These are phyloP conservation scores for Puma concolor DNA, from an alignment of 2,113 vertebrate genomes.

Conservation along the genomic window DNA sequence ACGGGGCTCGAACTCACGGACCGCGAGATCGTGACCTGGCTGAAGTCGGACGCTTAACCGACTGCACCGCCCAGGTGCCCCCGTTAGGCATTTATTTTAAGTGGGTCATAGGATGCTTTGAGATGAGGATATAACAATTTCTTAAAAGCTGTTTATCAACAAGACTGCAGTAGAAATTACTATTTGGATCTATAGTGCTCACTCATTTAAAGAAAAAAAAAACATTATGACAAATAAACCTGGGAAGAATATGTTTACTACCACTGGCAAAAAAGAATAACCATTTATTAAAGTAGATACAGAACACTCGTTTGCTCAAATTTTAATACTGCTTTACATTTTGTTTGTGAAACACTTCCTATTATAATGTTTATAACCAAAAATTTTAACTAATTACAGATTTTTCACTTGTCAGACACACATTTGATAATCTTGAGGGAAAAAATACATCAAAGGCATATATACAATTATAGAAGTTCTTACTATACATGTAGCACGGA, in stretches of 20 bases:
- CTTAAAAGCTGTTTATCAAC: neutral
- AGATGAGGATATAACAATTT: neutral
- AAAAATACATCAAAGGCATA: constrained; percentile 80
- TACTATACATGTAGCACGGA: constrained; percentile 78
- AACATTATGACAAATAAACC: constrained; percentile 12
- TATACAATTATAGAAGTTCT: constrained; percentile 81
- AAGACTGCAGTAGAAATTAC: neutral
- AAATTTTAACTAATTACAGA: constrained; percentile 74
- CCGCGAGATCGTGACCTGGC: too few species aligned
- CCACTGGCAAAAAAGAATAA: constrained; percentile 72
- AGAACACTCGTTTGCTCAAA: constrained; percentile 80
- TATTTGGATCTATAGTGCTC: neutral
- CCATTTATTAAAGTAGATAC: constrained; percentile 83
- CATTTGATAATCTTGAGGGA: constrained; percentile 71
- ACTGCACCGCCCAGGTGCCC: too few species aligned
- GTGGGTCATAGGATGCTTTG: neutral
- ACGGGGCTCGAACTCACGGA: too few species aligned
- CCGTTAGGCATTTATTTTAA: neutral
- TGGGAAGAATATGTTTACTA: neutral
- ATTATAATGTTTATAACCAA: constrained; percentile 69
- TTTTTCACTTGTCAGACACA: constrained; percentile 79
- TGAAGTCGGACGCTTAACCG: too few species aligned
- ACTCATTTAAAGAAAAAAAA: constrained; percentile 44
- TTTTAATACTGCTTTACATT: constrained; percentile 83
- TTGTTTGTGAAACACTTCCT: constrained; percentile 64